Base-by-base conservation (phyloP, 2,797 vertebrate genomes). In the Acestrorhynchus altus region DNA sequence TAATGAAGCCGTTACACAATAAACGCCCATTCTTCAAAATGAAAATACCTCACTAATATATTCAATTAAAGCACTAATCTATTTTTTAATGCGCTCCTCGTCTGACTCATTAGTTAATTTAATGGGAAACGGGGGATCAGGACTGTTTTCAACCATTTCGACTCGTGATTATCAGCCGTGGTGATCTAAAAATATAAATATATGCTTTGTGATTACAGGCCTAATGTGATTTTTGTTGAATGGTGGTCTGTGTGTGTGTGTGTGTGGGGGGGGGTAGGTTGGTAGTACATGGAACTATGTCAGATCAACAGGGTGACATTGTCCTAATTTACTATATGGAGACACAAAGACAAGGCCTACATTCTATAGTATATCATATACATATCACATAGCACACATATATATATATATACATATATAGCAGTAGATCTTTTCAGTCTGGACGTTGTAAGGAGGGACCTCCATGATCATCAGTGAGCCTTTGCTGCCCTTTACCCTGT, bases 361-460 rank as follows among this genome's bases (percentile, higher is more conserved):
- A 77, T 64, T 67, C 35, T 79, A 80, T 78, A 85, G 77, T 79
- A 81, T 84, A 84, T 84, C 85, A 85, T 11, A 35, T 6, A 35
- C 31, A 35, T 6, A n/a, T n/a, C n/a, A n/a, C n/a, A n/a, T n/a
- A n/a, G n/a, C n/a, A 35, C 31, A 35, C 31, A 35, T 35, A n/a
- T n/a, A n/a, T n/a, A n/a, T n/a, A n/a, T n/a, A n/a, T 35, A 35
- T 35, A 35, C 6, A 35, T 35, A 35, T 35, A 35, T n/a, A n/a
- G n/a, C n/a, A n/a, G n/a, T n/a, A n/a, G n/a, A n/a, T n/a, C n/a
- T n/a, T n/a, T n/a, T n/a, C n/a, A n/a, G n/a, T n/a, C n/a, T n/a
- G n/a, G n/a, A n/a, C n/a, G n/a, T n/a, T n/a, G n/a, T n/a, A n/a
- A n/a, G n/a, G n/a, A n/a, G n/a, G n/a, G n/a, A n/a, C n/a, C n/a